Evolutionary conservation across 2,888 invertebrate species (phyloP), one percentile per base, ranked within the genome.

Genomic region (Bellardia bayeri): DNA sequence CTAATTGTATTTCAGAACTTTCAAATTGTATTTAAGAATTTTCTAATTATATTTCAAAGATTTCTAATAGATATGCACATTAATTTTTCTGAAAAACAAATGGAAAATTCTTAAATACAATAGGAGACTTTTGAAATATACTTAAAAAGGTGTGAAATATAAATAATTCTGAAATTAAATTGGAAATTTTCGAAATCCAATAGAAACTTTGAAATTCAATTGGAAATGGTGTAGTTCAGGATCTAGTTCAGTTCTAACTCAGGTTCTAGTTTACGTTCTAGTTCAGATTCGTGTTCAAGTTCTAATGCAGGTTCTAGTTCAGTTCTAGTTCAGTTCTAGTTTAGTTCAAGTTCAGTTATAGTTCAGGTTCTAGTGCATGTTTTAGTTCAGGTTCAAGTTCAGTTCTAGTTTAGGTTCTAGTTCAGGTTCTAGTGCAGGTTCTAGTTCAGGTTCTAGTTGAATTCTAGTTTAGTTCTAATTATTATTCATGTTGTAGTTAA

Each of bases 311-410:
- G 56, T 56, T 56, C 56, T 56, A 56, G 56, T 56, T 56, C 56
- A 56, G 56, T 56, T 56, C 56, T 56, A 16, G 23, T 56, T 56
- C 56, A 56, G 56, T 56, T 56, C 56, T 56, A 56, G 56, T 56
- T 56, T 23, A 23, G 56, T 56, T 56, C 56, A 23, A 56, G 56
- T 56, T 56, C 56, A 56, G 56, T 56, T 56, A 23, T 56, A 23
- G 56, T 56, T 56, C 56, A 56, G 56, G 4, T 54, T 54, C 54
- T 54, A 16, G 54, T 54, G 16, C 54, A 54, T 3, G 16, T 56
- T 56, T 23, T 56, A 23, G 23, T 56, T 56, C 23, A 56, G 56
- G 14, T 49, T 49, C 2, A 49, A 49, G 14, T 13, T 49, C 14
- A 49, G 49, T 49, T 49, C 13, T 49, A 49, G 14, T 49, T n/a